phyloP scores from a whole-genome alignment of 1,140 invertebrate species.

The Nephila pilipes region DNA sequence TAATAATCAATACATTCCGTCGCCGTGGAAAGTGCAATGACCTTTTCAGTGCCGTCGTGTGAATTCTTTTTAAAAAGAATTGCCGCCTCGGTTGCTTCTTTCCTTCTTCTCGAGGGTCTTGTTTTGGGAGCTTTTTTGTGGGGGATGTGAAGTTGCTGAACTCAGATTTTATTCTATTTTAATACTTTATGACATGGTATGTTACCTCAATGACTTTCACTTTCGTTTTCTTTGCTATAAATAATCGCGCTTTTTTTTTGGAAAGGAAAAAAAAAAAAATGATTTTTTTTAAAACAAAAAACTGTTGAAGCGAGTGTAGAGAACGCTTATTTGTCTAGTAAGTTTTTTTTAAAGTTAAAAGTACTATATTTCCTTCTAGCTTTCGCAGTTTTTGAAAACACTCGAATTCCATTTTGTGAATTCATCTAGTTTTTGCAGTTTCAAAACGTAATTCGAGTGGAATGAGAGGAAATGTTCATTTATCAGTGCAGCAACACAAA shows the following conservation, averaged over 20 bases:
- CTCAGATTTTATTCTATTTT: not conserved
- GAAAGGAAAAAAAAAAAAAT: no score
- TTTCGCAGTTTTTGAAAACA: no score
- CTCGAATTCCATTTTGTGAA: no score
- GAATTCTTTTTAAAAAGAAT: not conserved
- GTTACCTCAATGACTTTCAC: not conserved
- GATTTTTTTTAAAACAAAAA: no score
- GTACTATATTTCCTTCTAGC: no score
- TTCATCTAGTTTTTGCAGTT: no score
- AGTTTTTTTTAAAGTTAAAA: no score
- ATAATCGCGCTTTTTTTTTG: not conserved
- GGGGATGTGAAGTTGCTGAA: not conserved
- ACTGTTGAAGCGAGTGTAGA: no score
- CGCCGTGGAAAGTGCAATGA: not conserved
- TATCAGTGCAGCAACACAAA: no score
- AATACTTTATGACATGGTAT: not conserved
- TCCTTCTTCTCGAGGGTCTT: not conserved
- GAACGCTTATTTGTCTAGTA: no score
- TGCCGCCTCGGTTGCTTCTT: not conserved
- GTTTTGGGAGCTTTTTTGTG: not conserved
- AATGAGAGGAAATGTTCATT: no score
- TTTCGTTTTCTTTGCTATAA: slow-evolving; percentile 11
- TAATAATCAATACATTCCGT: not conserved
- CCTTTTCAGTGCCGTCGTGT: not conserved
- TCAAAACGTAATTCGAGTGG: no score